phyloP scores from a whole-genome alignment of 2,888 invertebrate genomes.

The Tupiocoris notatus region DNA sequence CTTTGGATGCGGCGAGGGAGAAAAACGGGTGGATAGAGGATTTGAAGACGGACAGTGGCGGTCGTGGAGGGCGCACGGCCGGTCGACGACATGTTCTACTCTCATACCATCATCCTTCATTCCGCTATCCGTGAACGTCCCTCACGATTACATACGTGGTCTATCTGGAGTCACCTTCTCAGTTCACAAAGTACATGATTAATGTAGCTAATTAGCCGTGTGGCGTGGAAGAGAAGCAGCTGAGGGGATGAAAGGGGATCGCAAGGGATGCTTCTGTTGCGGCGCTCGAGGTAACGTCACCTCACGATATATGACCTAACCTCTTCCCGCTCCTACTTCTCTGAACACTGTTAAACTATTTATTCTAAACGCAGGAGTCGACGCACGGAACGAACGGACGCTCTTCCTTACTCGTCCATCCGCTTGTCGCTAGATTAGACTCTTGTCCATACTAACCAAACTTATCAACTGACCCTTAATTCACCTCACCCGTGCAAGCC shows the following conservation, averaged over 20 bases:
- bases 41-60: background rate
- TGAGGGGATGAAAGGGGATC: no score
- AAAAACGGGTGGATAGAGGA: background rate
- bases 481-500: no score
- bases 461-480: constrained; percentile 33
- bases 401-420: constrained; percentile 12
- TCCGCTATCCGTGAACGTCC: background rate
- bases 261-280: background rate
- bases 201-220: constrained; percentile 43
- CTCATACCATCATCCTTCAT: background rate
- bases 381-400: no score
- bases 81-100: background rate
- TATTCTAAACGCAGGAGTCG: constrained; percentile 34
- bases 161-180: constrained; percentile 43
- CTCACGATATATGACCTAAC: constrained; percentile 40
- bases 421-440: constrained; percentile 16
- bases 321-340: constrained; percentile 15
- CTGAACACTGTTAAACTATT: constrained; percentile 41
- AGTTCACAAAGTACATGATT: constrained; percentile 44
- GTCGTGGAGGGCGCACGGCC: background rate
- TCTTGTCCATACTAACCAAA: constrained; percentile 30
- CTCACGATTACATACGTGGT: constrained; percentile 44
- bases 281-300: constrained; percentile 36
- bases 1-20: background rate
- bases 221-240: no score